A percentile compares a stretch with the other conserved stretches of the same genome.
phyloP scores from a whole-genome alignment of 2,113 vertebrate genomes.

The Zosterops borbonicus region DNA sequence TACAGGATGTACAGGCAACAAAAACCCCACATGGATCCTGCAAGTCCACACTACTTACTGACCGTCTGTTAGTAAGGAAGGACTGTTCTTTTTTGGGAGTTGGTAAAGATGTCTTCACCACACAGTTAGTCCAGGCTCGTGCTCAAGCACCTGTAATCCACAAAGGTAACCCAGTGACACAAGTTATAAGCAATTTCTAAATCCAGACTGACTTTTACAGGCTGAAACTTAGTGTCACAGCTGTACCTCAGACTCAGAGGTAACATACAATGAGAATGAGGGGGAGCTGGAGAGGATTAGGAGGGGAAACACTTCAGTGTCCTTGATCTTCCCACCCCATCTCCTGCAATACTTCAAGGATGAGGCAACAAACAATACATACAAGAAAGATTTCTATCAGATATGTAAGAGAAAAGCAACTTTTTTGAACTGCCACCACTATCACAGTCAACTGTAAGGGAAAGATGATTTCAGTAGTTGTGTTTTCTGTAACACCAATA shows the following conservation, averaged over 20 bases:
- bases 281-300: neutral
- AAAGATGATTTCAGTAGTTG: neutral
- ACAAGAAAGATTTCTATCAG: neutral
- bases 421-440: neutral
- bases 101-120: neutral
- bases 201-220: neutral
- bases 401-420: neutral
- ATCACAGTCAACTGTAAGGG: neutral
- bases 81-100: neutral
- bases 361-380: neutral
- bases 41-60: neutral
- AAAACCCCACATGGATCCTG: fast-evolving
- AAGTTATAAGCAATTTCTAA: neutral
- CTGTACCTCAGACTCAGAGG: neutral
- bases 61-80: neutral
- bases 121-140: neutral
- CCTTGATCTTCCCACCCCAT: neutral
- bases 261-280: neutral
- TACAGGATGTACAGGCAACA: neutral
- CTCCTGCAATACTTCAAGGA: neutral
- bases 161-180: neutral
- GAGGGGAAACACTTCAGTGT: neutral
- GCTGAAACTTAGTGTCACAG: neutral
- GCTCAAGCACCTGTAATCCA: neutral
- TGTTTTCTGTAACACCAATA: neutral